Percentiles rank a stretch among this genome's conserved stretches.
These are phyloP conservation scores for Drosophila stalkeri DNA, from an alignment of 2,888 invertebrate species.

Conservation along the genomic window DNA sequence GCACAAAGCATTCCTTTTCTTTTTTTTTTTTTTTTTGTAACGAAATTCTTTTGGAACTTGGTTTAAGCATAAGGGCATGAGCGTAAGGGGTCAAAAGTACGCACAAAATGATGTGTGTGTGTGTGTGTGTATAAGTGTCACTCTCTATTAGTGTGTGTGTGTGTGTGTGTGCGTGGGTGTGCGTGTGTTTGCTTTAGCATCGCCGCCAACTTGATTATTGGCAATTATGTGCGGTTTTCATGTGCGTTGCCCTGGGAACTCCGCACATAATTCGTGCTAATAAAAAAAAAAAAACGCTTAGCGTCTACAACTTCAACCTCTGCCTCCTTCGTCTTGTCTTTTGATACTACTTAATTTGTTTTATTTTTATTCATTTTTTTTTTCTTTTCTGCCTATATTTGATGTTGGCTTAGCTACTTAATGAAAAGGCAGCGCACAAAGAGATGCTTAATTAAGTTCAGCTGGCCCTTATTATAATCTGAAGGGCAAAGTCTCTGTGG, in stretches of 20 bases:
- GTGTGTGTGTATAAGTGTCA: neutral
- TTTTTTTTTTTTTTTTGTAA: too few relatives aligned
- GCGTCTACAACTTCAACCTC: constrained; percentile 4
- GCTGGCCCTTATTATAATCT: constrained; percentile 16
- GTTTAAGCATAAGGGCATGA: constrained; percentile 16
- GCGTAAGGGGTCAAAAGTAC: constrained; percentile 24
- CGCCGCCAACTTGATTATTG: constrained; percentile 66
- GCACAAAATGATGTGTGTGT: neutral
- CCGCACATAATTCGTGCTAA: constrained; percentile 37
- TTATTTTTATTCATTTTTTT: neutral
- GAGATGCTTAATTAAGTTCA: constrained; percentile 60
- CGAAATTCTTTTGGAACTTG: constrained; percentile 16
- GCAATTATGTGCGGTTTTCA: constrained; percentile 70
- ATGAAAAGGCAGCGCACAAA: constrained; percentile 18
- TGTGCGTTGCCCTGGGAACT: constrained; percentile 21
- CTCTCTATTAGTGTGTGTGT: constrained; percentile 3
- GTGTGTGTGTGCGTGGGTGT: constrained; percentile 4
- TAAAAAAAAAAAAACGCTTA: constrained; percentile 52
- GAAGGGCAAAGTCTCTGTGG: neutral
- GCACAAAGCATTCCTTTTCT: constrained; percentile 4
- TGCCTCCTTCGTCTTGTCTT: neutral
- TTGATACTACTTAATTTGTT: neutral
- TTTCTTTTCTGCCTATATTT: constrained; percentile 25
- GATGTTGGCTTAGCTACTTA: constrained; percentile 44
- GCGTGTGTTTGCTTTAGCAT: constrained; percentile 20